These are phyloP conservation scores for Lydus trimaculatus DNA, from an alignment of 2,888 invertebrate species.

Conservation along the genomic window DNA sequence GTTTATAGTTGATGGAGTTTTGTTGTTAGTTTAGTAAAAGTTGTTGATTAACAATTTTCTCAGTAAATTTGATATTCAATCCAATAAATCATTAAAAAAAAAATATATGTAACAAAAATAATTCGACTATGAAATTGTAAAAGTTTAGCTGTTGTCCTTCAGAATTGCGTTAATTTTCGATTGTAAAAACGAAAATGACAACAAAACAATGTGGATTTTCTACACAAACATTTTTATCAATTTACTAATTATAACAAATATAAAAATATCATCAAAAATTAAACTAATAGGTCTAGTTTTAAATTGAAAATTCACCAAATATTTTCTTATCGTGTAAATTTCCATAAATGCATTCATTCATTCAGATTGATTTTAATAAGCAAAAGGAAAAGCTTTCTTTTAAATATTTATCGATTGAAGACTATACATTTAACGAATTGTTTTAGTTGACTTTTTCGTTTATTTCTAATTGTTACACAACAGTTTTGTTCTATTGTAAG, in stretches of 20 bases:
- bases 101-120: neutral
- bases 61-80: neutral
- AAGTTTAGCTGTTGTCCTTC: conserved; percentile 8
- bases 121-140: neutral
- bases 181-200: neutral
- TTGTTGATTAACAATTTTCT: neutral
- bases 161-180: neutral
- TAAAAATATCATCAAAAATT: no score
- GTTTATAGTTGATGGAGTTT: neutral
- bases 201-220: neutral
- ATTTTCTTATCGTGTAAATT: no score
- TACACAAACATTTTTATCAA: neutral
- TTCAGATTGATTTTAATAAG: no score
- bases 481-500: no score
- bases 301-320: no score
- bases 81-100: neutral
- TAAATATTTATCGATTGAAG: no score
- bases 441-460: no score
- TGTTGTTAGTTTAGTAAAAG: neutral
- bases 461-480: no score
- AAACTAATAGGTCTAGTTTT: no score
- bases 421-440: no score
- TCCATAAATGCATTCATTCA: no score
- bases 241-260: neutral
- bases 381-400: no score